These are phyloP conservation scores for Eucera pruinosa DNA, from an alignment of 2,888 invertebrate genomes.

Conservation along the genomic window DNA sequence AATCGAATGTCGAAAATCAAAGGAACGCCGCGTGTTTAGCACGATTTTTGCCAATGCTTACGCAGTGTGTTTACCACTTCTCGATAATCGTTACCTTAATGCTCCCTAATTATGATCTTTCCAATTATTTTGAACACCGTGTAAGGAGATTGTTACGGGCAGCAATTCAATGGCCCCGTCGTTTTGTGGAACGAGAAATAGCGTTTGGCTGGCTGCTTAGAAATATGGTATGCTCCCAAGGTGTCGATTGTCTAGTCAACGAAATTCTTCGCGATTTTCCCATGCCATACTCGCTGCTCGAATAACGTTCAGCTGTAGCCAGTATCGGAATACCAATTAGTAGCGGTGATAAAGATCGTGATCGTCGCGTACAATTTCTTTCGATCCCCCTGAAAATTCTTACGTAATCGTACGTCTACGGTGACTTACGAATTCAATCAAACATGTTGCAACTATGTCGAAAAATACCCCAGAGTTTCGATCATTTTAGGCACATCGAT, in stretches of 20 bases:
- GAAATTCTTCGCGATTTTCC: conserved; percentile 70
- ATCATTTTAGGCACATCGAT: too few relatives aligned
- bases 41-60: background rate
- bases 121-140: background rate
- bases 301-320: conserved; percentile 62
- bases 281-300: conserved; percentile 65
- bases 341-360: conserved; percentile 64
- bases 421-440: background rate
- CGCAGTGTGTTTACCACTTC: background rate
- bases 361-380: conserved; percentile 47
- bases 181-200: conserved; percentile 3
- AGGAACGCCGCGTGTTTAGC: background rate
- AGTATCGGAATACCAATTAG: conserved; percentile 66
- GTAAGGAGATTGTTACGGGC: background rate
- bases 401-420: background rate
- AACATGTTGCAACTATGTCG: too few relatives aligned
- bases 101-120: conserved; percentile 14
- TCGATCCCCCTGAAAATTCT: conserved; percentile 11
- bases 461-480: too few relatives aligned
- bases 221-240: conserved; percentile 47
- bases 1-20: background rate
- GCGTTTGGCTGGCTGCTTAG: conserved; percentile 12
- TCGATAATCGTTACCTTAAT: background rate
- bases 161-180: background rate
- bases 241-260: conserved; percentile 52